Evolutionary conservation across 1,140 invertebrate species (phyloP).

Genomic region (Plectrocnemia conspersa): DNA sequence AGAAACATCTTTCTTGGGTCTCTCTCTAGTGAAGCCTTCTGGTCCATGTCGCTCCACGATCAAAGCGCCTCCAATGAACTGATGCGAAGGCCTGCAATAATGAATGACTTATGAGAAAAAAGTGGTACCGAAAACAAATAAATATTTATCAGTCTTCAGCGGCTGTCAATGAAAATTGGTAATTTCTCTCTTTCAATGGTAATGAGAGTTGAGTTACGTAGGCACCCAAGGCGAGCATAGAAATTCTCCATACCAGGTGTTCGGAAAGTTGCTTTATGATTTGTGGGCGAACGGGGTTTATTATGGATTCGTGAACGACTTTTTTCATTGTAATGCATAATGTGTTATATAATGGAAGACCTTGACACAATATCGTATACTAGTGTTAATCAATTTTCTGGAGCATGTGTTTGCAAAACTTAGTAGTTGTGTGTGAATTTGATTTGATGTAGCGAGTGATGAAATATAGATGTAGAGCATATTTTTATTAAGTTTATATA

Average conservation of each 20-base stretch:
- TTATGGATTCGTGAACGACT: no score
- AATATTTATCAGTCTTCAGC: background rate
- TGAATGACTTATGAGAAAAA: background rate
- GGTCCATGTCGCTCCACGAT: constrained; percentile 65
- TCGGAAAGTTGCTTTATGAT: background rate
- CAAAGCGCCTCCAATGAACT: constrained; percentile 64
- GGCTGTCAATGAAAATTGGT: background rate
- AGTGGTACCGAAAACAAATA: background rate
- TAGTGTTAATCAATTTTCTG: no score
- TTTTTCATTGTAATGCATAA: no score
- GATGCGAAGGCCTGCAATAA: constrained; percentile 53
- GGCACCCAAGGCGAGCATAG: constrained; percentile 1
- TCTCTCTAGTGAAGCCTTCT: constrained; percentile 48
- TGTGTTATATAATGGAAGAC: no score
- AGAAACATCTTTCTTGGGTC: constrained; percentile 43
- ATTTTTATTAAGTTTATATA: no score
- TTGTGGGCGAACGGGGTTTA: no score
- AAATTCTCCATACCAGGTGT: background rate
- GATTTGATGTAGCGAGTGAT: no score
- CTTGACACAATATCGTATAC: no score
- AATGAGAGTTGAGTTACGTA: background rate
- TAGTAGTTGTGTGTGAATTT: no score
- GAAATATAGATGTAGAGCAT: no score
- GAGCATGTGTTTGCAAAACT: no score
- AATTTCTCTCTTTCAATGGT: constrained; percentile 1